phyloP scores from a whole-genome alignment of 2,888 invertebrate species.

The Caenorhabditis afra region DNA sequence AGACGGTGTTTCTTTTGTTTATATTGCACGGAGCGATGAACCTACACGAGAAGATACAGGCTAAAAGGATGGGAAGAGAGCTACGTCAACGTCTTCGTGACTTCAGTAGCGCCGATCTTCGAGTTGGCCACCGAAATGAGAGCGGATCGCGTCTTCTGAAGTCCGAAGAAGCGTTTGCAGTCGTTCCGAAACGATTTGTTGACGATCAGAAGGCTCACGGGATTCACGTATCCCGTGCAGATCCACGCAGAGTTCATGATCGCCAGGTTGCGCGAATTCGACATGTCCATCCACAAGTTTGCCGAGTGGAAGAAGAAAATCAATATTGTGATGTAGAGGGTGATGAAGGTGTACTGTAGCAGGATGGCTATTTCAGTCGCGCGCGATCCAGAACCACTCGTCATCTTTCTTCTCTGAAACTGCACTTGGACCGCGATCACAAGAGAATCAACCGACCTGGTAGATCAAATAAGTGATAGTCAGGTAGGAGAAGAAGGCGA shows the following conservation, averaged over 20 bases:
- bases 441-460: neutral
- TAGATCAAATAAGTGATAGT: neutral
- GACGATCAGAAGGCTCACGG: conserved; percentile 7
- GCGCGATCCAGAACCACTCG: neutral
- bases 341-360: conserved; percentile 35
- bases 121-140: too few species aligned
- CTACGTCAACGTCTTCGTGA: too few species aligned
- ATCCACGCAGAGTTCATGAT: conserved; percentile 18
- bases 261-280: neutral
- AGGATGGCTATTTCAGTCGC: conserved; percentile 24
- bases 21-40: too few species aligned
- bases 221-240: conserved; percentile 4
- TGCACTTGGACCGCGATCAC: neutral
- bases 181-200: conserved; percentile 6
- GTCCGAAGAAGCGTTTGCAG: too few species aligned
- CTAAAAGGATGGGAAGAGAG: too few species aligned
- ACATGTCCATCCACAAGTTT: conserved; percentile 14
- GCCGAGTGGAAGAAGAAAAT: conserved; percentile 31
- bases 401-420: conserved; percentile 2
- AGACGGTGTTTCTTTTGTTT: too few species aligned
- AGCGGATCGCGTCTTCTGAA: too few species aligned
- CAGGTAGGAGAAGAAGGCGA: conserved; percentile 8
- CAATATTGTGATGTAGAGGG: conserved; percentile 25
- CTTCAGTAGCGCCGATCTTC: too few species aligned
- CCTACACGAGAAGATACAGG: too few species aligned